Conservation (phyloP, 2,797 vertebrate species). For the Falco novaeseelandiae region DNA sequence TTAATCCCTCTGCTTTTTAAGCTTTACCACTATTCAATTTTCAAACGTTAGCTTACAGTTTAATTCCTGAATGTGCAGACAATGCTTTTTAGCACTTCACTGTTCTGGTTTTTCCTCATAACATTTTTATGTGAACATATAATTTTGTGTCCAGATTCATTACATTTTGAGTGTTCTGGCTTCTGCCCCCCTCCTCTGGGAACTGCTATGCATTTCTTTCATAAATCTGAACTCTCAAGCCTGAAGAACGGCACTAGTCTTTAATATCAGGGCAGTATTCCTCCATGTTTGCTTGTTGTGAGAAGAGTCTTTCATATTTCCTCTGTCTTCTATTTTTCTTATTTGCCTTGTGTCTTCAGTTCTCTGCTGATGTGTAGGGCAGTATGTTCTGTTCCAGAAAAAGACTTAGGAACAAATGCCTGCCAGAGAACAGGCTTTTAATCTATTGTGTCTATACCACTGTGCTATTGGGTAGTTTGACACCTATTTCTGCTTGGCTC, state of each 20-base stretch:
- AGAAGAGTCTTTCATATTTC: slow-evolving; percentile 13
- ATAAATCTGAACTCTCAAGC: slow-evolving; percentile 27
- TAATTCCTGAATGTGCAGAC: background rate
- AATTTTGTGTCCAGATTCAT: slow-evolving; percentile 4
- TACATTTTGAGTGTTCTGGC: background rate
- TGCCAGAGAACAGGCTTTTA: slow-evolving; percentile 28
- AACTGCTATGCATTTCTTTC: background rate
- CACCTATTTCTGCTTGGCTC: slow-evolving; percentile 21
- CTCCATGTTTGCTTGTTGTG: background rate
- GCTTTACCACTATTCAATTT: background rate
- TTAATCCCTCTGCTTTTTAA: slow-evolving; percentile 22
- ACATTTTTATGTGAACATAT: background rate
- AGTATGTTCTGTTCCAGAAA: slow-evolving; percentile 52
- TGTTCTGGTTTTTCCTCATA: background rate
- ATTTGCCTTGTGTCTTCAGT: slow-evolving; percentile 28
- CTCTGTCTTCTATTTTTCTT: slow-evolving; percentile 49
- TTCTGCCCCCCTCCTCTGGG: background rate
- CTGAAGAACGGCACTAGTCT: background rate
- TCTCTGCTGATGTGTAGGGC: slow-evolving; percentile 36
- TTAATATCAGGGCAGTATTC: background rate
- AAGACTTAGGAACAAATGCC: slow-evolving; percentile 32
- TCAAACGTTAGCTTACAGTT: background rate
- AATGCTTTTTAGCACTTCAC: background rate
- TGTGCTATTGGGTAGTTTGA: background rate
- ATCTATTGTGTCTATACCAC: background rate